Percentiles rank a stretch among this genome's conserved stretches.
phyloP scores from a whole-genome alignment of 2,113 vertebrate species.

The Tauraco erythrolophus region DNA sequence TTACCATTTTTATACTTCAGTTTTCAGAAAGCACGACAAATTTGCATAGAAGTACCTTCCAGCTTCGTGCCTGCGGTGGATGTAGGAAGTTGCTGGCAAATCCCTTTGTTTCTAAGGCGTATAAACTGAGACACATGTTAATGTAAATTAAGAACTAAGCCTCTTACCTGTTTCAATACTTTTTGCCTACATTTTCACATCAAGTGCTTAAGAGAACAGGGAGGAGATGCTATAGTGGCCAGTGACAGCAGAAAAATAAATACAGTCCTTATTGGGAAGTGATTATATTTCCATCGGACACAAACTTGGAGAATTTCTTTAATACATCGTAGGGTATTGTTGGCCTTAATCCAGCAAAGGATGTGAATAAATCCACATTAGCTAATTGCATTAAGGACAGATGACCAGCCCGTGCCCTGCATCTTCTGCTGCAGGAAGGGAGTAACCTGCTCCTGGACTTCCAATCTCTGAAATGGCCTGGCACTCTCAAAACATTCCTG shows the following conservation, averaged over 20 bases:
- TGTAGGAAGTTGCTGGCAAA: neutral
- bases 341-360: neutral
- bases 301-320: neutral
- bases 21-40: neutral
- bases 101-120: neutral
- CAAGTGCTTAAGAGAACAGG: neutral
- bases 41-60: neutral
- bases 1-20: neutral
- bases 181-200: neutral
- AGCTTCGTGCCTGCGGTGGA: neutral
- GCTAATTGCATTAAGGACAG: neutral
- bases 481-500: neutral
- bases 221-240: neutral
- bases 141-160: neutral
- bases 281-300: neutral
- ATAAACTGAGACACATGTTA: neutral
- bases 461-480: fast-evolving
- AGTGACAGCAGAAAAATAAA: neutral
- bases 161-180: neutral
- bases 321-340: fast-evolving
- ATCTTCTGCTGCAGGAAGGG: fast-evolving
- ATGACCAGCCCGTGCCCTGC: fast-evolving
- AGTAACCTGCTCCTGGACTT: neutral
- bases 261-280: neutral
- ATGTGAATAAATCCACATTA: neutral